These are phyloP conservation scores for Cyphomyrus discorhynchus DNA, from an alignment of 2,113 vertebrate species.

Conservation along the genomic window DNA sequence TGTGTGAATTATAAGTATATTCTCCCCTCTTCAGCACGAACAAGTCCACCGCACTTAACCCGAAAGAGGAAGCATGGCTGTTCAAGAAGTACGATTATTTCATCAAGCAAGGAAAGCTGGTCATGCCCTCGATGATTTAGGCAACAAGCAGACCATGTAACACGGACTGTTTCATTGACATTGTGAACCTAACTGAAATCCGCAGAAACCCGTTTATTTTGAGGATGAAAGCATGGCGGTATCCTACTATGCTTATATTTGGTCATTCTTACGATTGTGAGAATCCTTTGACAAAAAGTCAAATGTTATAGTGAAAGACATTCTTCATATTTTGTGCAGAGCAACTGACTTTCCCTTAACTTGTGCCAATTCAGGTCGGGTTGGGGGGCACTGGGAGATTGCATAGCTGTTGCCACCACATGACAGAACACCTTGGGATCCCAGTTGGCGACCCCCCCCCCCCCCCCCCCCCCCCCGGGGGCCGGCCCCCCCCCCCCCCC, in stretches of 20 bases:
- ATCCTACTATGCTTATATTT: no score
- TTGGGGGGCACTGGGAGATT: background rate
- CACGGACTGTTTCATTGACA: background rate
- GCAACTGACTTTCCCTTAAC: background rate
- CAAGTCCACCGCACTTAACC: no score
- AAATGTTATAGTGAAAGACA: background rate
- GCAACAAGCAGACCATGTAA: background rate
- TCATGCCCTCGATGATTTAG: background rate
- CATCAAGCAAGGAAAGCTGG: background rate
- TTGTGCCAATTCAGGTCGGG: background rate
- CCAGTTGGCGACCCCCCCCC: background rate
- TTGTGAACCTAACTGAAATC: background rate
- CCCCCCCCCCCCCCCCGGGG: background rate
- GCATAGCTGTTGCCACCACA: background rate
- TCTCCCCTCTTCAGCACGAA: no score
- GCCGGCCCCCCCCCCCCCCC: no score
- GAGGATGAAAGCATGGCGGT: no score
- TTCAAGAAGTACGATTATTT: no score
- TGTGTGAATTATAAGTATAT: no score
- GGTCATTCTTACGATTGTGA: background rate
- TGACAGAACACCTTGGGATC: background rate
- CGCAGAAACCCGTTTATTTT: no score
- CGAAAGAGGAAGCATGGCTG: no score
- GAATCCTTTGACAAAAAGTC: background rate
- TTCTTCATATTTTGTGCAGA: background rate